Evolutionary conservation across 2,797 vertebrate species (phyloP), one percentile per base, ranked within the genome.

Genomic region (Neosalanx taihuensis): DNA sequence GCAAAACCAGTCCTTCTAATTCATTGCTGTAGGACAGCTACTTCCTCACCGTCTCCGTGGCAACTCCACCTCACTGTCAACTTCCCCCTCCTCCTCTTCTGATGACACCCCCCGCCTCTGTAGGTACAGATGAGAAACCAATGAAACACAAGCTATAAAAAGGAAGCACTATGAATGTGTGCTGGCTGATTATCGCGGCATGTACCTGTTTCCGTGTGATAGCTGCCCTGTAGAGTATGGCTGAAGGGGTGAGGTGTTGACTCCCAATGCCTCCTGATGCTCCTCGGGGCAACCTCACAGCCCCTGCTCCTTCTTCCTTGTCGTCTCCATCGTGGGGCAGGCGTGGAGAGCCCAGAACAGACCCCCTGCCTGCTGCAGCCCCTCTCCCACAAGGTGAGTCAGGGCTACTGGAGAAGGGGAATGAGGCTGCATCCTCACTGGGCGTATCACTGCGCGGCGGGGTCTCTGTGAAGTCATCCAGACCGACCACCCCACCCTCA

Each of bases 1-100:
- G 13, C 49, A 12, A 26, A 18, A 46, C 4, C 4, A 9, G 41
- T 67, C 29, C 59, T 23, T 81, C 37, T 20, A 79, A 86, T 83
- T 56, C 66, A 81, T 30, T 77, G 76, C 83, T 30, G 41, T 75
- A 70, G 69, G 78, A 83, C 71, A 63, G 68, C 59, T 70, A 74
- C 80, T 82, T 82, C 75, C 92, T 91, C 84, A 96, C 95, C 95
- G 95, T 91, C 93, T 94, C 81, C 94, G 90, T 67, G 95, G 92
- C 81, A 95, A 92, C 88, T 97, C 96, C 77, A 96, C 94, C 83
- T 97, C 96, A 64, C 96, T 97, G 92, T 97, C 96, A 66, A 96
- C 96, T 76, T 97, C 96, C 2, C 96, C 96, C 85, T 97, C 96
- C 83, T 97, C 96, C 73, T 97, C 95, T 75, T 96, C 96, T 6